Evolutionary conservation across 2,888 invertebrate genomes (phyloP).

Genomic region (Hemithea aestivaria): DNA sequence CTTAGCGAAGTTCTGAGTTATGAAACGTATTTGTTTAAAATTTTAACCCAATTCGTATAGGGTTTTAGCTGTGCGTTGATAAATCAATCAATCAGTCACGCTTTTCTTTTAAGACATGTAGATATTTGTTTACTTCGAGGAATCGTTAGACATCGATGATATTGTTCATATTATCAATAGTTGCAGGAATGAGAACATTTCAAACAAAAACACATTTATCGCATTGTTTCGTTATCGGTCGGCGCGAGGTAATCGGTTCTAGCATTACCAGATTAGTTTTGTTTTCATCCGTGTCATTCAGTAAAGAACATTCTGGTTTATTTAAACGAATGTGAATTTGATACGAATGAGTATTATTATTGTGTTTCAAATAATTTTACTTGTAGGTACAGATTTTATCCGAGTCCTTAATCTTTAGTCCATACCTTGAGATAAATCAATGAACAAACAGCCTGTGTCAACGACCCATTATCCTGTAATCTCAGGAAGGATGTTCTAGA

Average conservation of each 20-base stretch:
- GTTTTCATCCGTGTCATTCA: slow-evolving; percentile 1
- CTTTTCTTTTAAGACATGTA: too few species aligned
- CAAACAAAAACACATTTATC: slow-evolving; percentile 37
- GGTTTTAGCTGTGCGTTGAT: too few species aligned
- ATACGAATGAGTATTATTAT: not conserved
- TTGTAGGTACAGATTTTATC: too few species aligned
- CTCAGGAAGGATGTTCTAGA: slow-evolving; percentile 1
- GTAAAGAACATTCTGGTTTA: not conserved
- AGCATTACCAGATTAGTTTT: slow-evolving; percentile 35
- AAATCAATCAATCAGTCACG: too few species aligned
- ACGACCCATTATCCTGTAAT: not conserved
- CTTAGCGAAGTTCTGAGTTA: too few species aligned
- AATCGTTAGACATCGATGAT: slow-evolving; percentile 1
- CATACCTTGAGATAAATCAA: too few species aligned
- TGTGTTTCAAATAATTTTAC: too few species aligned
- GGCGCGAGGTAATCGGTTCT: slow-evolving; percentile 38
- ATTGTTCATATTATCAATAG: slow-evolving; percentile 5
- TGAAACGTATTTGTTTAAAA: too few species aligned
- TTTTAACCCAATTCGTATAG: too few species aligned
- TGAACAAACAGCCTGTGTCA: too few species aligned
- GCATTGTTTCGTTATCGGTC: slow-evolving; percentile 41
- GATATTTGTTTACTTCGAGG: not conserved
- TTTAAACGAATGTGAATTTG: not conserved
- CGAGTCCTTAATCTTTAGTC: too few species aligned
- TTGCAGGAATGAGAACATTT: slow-evolving; percentile 19